phyloP scores from a whole-genome alignment of 2,113 vertebrate genomes.

The Craseonycteris thonglongyai region DNA sequence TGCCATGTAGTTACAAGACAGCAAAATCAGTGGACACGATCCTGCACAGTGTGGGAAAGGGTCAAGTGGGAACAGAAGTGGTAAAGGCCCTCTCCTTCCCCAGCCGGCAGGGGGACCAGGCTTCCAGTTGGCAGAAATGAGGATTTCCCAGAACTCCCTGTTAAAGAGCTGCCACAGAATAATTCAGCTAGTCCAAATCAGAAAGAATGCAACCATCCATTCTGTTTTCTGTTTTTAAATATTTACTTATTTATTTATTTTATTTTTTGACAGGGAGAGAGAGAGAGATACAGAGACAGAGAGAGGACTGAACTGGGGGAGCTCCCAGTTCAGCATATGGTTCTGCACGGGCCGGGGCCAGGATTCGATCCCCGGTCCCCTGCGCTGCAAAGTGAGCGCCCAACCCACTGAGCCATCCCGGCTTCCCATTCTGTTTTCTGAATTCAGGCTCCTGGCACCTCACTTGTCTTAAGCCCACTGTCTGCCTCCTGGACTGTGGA shows the following conservation, averaged over 20 bases:
- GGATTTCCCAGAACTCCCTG: neutral
- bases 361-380: too few relatives aligned
- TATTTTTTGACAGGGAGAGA: too few relatives aligned
- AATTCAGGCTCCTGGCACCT: neutral
- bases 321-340: too few relatives aligned
- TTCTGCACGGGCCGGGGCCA: too few relatives aligned
- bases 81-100: neutral
- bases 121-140: neutral
- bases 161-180: neutral
- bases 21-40: neutral
- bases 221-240: neutral
- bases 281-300: too few relatives aligned
- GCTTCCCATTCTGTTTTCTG: neutral
- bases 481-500: too few relatives aligned
- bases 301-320: too few relatives aligned
- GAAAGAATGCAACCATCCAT: neutral
- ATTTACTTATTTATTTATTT: too few relatives aligned
- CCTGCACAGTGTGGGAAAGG: neutral
- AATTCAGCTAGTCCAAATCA: neutral
- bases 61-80: neutral
- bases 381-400: too few relatives aligned
- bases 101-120: neutral
- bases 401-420: too few relatives aligned
- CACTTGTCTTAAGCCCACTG: too few relatives aligned
- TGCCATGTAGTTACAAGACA: neutral